Conservation (phyloP, 92 coral and sea anemone genomes). For the Zoanthus gigantus region DNA sequence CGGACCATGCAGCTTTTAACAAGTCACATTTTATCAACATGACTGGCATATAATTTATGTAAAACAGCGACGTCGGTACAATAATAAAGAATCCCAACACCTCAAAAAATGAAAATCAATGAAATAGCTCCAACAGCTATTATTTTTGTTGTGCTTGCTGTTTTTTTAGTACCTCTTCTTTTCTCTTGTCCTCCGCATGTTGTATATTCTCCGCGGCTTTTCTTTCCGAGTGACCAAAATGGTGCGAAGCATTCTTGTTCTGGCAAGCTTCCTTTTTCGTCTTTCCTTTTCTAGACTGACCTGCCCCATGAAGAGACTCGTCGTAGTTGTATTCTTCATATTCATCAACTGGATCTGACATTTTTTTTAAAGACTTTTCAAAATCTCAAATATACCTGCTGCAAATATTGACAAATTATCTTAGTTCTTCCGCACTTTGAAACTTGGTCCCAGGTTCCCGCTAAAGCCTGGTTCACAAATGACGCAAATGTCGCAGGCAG, state of each 20-base stretch:
- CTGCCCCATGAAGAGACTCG: conserved; percentile 80
- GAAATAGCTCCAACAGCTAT: background rate
- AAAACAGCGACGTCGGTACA: no score
- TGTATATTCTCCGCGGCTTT: conserved; percentile 92
- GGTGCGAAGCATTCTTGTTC: conserved; percentile 72
- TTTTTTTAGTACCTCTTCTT: conserved; percentile 68
- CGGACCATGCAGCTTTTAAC: background rate
- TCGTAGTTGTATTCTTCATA: conserved; percentile 95
- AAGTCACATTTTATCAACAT: background rate
- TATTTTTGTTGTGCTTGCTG: conserved; percentile 54
- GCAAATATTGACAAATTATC: background rate
- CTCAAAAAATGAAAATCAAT: conserved; percentile 4
- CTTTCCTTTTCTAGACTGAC: conserved; percentile 74
- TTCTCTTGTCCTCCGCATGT: conserved; percentile 95
- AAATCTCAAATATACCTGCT: background rate
- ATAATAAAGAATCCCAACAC: conserved; percentile 34
- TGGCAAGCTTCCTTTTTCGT: conserved; percentile 94
- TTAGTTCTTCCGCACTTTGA: background rate
- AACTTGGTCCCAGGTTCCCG: conserved; percentile 2
- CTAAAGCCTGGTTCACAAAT: background rate
- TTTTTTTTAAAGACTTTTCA: background rate
- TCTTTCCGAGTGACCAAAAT: conserved; percentile 81
- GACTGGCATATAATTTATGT: background rate
- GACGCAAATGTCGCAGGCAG: no score
- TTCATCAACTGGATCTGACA: conserved; percentile 81